Base-by-base conservation (phyloP, 2,797 vertebrate species). In the Cyprinella venusta region DNA sequence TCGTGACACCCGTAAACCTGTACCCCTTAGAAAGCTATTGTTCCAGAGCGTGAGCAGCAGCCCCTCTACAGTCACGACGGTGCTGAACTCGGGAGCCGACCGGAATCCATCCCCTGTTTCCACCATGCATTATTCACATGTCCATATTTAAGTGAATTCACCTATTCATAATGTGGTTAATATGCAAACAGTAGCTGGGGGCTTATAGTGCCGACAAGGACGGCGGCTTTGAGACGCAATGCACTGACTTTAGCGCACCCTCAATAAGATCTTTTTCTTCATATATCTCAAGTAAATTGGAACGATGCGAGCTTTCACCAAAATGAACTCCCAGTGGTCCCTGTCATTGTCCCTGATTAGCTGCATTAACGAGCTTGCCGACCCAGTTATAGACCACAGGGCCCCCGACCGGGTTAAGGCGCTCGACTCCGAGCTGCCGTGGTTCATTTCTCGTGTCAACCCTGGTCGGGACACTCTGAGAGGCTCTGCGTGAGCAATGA, bases 391-490 rank as follows among this genome's bases (percentile, higher is more conserved):
- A 72, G 81, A 76, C 76, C 78, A 64, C 63, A 59, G 76, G 26
- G 74, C 69, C 68, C n/a, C 59, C n/a, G 61, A 70, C 52, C 45
- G 30, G 82, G 77, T 81, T 80, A 38, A 40, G 42, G 36, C 19
- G 64, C 74, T 72, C 63, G 36, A 63, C 38, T 85, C 81, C 8
- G 33, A 81, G 59, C 50, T 36, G 61, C 64, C 54, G 48, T 19
- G 59, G 81, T 86, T 84, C 72, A 86, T 84, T 87, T 88, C 72
- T 88, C 45, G 76, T 85, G 86, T 87, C 86, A 67, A 48, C 65
- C 42, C 21, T 52, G 70, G 68, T 83, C 75, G 40, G 65, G 86
- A 80, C 80, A 67, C 54, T 78, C 81, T 18, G 24, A 80, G 84
- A 86, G 59, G 56, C 59, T 84, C 81, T 65, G 63, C 68, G 6